A percentile compares a stretch with the other conserved stretches of the same genome.
phyloP scores from a whole-genome alignment of 2,113 vertebrate species.

The Corythaixoides concolor region DNA sequence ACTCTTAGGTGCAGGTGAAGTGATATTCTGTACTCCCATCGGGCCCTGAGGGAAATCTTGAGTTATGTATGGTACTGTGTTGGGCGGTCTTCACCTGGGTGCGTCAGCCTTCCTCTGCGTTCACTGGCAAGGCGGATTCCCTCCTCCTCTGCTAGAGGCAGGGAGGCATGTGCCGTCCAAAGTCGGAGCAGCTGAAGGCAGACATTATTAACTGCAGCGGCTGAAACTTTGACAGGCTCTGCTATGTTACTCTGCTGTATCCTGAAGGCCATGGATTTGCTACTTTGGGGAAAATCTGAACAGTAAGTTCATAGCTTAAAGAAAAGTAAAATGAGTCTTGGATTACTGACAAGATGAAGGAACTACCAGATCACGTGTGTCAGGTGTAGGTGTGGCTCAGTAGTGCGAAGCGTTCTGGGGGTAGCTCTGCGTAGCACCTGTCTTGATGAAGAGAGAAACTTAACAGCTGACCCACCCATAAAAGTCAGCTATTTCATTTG shows the following conservation, averaged over 20 bases:
- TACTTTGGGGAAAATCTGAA: conserved; percentile 1
- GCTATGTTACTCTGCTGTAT: neutral
- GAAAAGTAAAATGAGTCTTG: neutral
- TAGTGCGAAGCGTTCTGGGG: neutral
- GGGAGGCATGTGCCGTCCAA: neutral
- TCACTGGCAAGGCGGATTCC: neutral
- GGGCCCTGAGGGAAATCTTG: neutral
- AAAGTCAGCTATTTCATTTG: neutral
- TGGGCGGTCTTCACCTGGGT: neutral
- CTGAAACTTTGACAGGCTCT: neutral
- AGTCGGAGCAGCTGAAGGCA: neutral
- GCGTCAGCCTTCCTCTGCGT: neutral
- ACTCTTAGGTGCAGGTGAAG: neutral
- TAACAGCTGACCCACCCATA: neutral
- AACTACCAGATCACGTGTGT: neutral
- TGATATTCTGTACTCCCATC: neutral
- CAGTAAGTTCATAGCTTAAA: conserved; percentile 42
- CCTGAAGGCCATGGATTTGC: neutral
- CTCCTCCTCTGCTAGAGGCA: neutral
- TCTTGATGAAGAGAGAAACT: neutral
- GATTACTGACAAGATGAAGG: neutral
- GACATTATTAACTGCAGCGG: neutral
- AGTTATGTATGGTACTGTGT: fast-evolving
- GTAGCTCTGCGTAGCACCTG: neutral
- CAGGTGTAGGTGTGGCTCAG: neutral